Evolutionary conservation across 2,888 invertebrate species (phyloP).

Genomic region (Harmothoe impar): DNA sequence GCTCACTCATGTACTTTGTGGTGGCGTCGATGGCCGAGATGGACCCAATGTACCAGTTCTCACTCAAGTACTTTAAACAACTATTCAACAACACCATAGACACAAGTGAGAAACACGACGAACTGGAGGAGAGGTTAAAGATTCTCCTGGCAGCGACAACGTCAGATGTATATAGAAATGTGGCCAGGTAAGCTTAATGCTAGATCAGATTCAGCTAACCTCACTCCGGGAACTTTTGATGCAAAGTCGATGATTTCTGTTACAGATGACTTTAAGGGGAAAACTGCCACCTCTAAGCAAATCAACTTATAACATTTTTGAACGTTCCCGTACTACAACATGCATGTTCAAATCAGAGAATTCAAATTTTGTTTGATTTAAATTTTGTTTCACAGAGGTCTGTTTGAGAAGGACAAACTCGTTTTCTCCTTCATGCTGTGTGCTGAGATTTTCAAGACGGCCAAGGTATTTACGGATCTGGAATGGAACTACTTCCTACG

Average conservation of each 20-base stretch:
- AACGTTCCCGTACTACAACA: too few species aligned
- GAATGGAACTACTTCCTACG: conserved; percentile 92
- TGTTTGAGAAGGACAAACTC: conserved; percentile 84
- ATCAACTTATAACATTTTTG: too few species aligned
- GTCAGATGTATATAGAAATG: conserved; percentile 82
- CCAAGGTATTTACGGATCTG: conserved; percentile 85
- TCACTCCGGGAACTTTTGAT: too few species aligned
- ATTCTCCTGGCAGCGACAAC: conserved; percentile 82
- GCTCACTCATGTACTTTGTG: conserved; percentile 84
- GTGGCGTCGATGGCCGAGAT: conserved; percentile 83
- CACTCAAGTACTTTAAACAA: conserved; percentile 84
- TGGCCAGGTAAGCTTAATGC: conserved; percentile 78
- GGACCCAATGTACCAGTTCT: conserved; percentile 84
- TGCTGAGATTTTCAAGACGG: conserved; percentile 89
- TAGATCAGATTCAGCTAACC: too few species aligned
- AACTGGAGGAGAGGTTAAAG: conserved; percentile 78
- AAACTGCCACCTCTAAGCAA: too few species aligned
- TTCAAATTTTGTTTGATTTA: too few species aligned
- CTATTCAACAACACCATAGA: conserved; percentile 83
- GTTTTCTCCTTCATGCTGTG: conserved; percentile 88
- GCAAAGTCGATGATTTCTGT: neutral
- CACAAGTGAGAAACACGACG: conserved; percentile 79
- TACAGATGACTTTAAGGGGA: too few species aligned
- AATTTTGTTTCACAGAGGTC: conserved; percentile 75
- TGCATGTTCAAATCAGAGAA: too few species aligned